Conservation (phyloP, 2,888 invertebrate genomes). For the Acanthacorydalis orientalis region DNA sequence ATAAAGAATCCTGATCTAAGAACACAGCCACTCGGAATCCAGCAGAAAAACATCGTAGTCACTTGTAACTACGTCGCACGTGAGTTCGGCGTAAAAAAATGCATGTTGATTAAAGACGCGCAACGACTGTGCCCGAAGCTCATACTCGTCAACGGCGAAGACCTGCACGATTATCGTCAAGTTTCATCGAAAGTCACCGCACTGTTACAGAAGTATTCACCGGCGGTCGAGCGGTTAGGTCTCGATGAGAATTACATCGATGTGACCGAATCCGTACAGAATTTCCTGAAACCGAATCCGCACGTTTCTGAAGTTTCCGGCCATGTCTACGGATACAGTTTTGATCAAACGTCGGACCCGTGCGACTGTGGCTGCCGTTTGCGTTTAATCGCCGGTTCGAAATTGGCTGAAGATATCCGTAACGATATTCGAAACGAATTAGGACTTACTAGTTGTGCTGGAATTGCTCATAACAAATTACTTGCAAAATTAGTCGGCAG, state of each 20-base stretch:
- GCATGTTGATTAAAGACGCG: conserved; percentile 63
- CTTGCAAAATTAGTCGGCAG: conserved; percentile 62
- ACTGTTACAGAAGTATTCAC: conserved; percentile 51
- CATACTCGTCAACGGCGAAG: conserved; percentile 65
- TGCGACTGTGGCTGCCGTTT: conserved; percentile 62
- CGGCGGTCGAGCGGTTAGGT: conserved; percentile 62
- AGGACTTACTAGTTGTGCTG: conserved; percentile 64
- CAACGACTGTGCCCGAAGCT: conserved; percentile 54
- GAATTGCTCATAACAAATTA: conserved; percentile 70
- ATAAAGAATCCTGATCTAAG: conserved; percentile 48
- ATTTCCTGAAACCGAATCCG: conserved; percentile 22
- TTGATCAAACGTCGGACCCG: conserved; percentile 21
- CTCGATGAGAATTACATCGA: conserved; percentile 77
- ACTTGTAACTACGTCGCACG: conserved; percentile 74
- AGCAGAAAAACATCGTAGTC: conserved; percentile 71
- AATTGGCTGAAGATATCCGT: conserved; percentile 62
- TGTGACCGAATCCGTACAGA: conserved; percentile 48
- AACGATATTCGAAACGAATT: conserved; percentile 47
- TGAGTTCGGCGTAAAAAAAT: conserved; percentile 56
- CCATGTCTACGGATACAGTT: conserved; percentile 37
- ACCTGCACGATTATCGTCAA: conserved; percentile 61
- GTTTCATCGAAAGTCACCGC: conserved; percentile 62
- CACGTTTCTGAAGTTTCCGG: conserved; percentile 22
- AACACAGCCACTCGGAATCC: conserved; percentile 55
- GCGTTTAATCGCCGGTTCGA: conserved; percentile 50